phyloP scores from a whole-genome alignment of 1,140 invertebrate genomes.

The Cherax quadricarinatus region DNA sequence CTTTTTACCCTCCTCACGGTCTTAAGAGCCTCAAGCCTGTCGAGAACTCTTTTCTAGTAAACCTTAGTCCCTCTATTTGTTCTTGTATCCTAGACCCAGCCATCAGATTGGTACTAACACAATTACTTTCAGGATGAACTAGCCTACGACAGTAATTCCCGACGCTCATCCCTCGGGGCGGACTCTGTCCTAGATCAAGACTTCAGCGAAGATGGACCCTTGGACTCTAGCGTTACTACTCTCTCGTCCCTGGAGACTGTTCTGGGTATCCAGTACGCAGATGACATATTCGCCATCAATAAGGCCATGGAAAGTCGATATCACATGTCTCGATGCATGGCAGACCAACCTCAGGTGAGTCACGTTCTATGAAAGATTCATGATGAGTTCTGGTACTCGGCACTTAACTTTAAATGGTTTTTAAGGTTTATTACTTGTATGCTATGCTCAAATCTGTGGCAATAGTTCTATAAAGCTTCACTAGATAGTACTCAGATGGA shows the following conservation, averaged over 20 bases:
- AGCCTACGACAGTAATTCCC: conserved; percentile 37
- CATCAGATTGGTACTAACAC: too few species aligned
- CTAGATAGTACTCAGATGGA: too few species aligned
- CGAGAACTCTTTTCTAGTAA: too few species aligned
- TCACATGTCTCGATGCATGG: conserved; percentile 60
- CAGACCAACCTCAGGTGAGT: conserved; percentile 67
- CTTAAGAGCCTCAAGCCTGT: too few species aligned
- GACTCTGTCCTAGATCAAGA: conserved; percentile 72
- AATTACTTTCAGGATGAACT: neutral
- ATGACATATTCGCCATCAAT: conserved; percentile 62
- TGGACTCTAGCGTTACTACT: neutral
- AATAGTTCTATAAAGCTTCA: too few species aligned
- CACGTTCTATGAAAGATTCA: too few species aligned
- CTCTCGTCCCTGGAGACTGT: conserved; percentile 50
- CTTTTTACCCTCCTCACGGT: too few species aligned
- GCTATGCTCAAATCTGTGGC: neutral
- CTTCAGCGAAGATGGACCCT: conserved; percentile 58
- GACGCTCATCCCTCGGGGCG: conserved; percentile 67
- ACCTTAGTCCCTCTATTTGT: too few species aligned
- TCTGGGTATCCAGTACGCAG: conserved; percentile 65
- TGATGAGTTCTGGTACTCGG: too few species aligned
- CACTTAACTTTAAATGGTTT: neutral
- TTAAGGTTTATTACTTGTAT: too few species aligned
- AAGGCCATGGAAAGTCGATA: conserved; percentile 44
- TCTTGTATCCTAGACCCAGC: too few species aligned